Percentiles rank a stretch among this genome's conserved stretches.
These are phyloP conservation scores for Anastrepha obliqua DNA, from an alignment of 1,140 invertebrate species.

Conservation along the genomic window DNA sequence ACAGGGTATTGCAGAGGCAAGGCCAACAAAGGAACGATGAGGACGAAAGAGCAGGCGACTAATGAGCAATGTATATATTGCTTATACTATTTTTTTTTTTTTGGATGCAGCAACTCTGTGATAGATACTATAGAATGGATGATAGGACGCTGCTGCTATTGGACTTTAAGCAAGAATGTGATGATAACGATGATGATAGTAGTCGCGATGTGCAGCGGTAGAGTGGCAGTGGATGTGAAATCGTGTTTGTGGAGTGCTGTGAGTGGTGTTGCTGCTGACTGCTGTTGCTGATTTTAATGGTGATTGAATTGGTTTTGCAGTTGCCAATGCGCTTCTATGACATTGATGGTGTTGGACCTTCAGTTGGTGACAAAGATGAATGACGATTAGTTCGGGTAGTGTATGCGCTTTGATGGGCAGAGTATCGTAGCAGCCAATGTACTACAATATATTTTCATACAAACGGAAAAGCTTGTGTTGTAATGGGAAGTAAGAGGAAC, in stretches of 20 bases:
- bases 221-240: not conserved
- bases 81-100: not conserved
- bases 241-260: conserved; percentile 1
- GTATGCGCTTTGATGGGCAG: not conserved
- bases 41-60: not conserved
- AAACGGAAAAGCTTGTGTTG: not conserved
- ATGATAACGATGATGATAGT: conserved; percentile 37
- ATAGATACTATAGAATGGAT: not conserved
- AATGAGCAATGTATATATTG: not conserved
- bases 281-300: conserved; percentile 25
- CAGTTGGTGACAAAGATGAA: conserved; percentile 46
- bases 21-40: conserved; percentile 17
- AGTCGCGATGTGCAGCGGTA: not conserved
- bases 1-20: not conserved
- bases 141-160: not conserved
- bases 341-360: conserved; percentile 48
- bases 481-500: not conserved
- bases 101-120: not conserved
- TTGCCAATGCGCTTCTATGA: not conserved
- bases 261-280: conserved; percentile 39
- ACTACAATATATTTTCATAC: not conserved
- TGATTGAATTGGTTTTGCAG: conserved; percentile 49
- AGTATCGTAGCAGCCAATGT: not conserved
- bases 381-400: not conserved
- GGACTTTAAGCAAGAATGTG: conserved; percentile 13